Conservation (phyloP, 2,797 vertebrate genomes). For the Pygocentrus nattereri region DNA sequence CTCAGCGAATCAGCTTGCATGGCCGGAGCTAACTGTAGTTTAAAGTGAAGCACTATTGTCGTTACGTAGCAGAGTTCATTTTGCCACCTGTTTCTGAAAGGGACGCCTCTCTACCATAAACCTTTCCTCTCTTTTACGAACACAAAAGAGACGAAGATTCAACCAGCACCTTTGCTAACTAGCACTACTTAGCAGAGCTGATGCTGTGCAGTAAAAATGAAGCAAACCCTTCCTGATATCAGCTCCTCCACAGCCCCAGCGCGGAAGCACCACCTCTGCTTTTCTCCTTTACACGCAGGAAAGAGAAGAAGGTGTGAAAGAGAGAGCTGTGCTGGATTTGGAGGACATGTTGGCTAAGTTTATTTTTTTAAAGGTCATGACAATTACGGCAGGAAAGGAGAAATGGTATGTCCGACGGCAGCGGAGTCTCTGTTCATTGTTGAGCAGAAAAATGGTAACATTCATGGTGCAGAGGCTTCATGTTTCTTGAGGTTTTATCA, state of each 20-base stretch:
- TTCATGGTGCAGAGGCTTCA: slow-evolving; percentile 28
- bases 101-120: neutral
- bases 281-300: slow-evolving; percentile 5
- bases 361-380: slow-evolving; percentile 46
- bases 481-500: slow-evolving; percentile 46
- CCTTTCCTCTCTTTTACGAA: neutral
- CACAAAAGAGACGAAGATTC: neutral
- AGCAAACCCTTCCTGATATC: neutral
- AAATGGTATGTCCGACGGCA: slow-evolving; percentile 5
- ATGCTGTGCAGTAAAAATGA: neutral
- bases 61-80: neutral
- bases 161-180: neutral
- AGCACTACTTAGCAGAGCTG: neutral
- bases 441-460: slow-evolving; percentile 7
- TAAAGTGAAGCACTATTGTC: too few relatives aligned
- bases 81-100: neutral
- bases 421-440: slow-evolving; percentile 31
- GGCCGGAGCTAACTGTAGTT: too few relatives aligned
- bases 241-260: neutral
- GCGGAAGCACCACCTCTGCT: neutral
- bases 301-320: slow-evolving; percentile 28
- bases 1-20: too few relatives aligned
- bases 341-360: slow-evolving; percentile 39
- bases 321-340: slow-evolving; percentile 16
- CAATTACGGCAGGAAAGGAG: slow-evolving; percentile 37